These are phyloP conservation scores for Crotophaga sulcirostris DNA, from an alignment of 2,113 vertebrate species.

Conservation along the genomic window DNA sequence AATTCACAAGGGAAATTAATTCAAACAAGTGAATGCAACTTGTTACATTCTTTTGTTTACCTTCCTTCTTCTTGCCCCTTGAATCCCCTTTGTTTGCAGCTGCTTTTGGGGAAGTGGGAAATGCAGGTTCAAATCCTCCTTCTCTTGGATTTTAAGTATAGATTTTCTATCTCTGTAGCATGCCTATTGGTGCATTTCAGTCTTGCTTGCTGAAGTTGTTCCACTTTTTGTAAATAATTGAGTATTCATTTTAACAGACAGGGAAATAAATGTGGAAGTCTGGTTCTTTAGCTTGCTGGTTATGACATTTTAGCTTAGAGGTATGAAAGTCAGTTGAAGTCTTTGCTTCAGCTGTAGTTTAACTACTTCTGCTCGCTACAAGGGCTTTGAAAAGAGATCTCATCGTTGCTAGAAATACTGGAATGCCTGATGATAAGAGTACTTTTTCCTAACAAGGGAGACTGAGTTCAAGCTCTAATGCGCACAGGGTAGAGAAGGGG, in stretches of 20 bases:
- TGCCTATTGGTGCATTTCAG: slow-evolving; percentile 24
- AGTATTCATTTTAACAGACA: slow-evolving; percentile 56
- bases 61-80: not conserved
- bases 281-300: not conserved
- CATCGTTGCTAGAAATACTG: not conserved
- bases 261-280: slow-evolving; percentile 22
- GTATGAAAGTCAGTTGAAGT: not conserved
- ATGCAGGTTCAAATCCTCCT: not conserved
- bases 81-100: not conserved
- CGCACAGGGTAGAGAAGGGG: not conserved
- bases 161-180: slow-evolving; percentile 15
- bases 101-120: not conserved
- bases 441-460: not conserved
- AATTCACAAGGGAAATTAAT: not conserved
- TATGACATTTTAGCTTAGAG: slow-evolving; percentile 37
- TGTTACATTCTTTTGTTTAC: not conserved
- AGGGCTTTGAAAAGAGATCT: not conserved
- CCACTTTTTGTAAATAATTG: slow-evolving; percentile 59
- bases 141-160: slow-evolving; percentile 21
- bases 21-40: not conserved
- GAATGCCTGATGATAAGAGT: not conserved
- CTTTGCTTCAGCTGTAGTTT: not conserved
- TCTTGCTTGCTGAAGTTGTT: not conserved
- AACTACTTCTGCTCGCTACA: not conserved
- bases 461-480: not conserved